Evolutionary conservation across 2,113 vertebrate genomes (phyloP).

Genomic region (Neopipo cinnamomea): DNA sequence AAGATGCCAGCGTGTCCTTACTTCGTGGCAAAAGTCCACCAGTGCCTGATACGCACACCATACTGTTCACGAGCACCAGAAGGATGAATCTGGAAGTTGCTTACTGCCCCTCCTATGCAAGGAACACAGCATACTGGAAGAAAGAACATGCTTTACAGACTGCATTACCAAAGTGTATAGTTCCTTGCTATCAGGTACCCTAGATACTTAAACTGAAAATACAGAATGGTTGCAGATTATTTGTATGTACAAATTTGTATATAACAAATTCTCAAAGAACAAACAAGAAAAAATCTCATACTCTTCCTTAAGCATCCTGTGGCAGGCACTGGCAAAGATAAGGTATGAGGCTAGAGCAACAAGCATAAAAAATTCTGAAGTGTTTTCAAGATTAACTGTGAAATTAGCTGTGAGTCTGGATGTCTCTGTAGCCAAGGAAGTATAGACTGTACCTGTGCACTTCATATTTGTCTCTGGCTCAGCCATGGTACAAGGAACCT

Average conservation of each 20-base stretch:
- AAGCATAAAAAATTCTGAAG: neutral
- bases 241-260: too few relatives aligned
- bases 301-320: neutral
- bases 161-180: neutral
- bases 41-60: rapidly evolving
- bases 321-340: neutral
- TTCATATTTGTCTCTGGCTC: neutral
- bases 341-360: neutral
- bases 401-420: neutral
- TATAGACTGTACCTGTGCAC: neutral
- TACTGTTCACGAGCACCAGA: neutral
- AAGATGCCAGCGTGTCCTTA: neutral
- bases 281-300: neutral
- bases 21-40: neutral
- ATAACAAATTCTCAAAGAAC: neutral
- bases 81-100: neutral
- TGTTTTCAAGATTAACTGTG: neutral
- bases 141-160: neutral
- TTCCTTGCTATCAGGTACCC: neutral
- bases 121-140: neutral
- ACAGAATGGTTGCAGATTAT: neutral
- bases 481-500: neutral
- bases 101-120: neutral
- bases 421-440: neutral
- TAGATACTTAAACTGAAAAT: neutral